Conservation (phyloP, 2,797 vertebrate species). For the Halcyon leucocephala region DNA sequence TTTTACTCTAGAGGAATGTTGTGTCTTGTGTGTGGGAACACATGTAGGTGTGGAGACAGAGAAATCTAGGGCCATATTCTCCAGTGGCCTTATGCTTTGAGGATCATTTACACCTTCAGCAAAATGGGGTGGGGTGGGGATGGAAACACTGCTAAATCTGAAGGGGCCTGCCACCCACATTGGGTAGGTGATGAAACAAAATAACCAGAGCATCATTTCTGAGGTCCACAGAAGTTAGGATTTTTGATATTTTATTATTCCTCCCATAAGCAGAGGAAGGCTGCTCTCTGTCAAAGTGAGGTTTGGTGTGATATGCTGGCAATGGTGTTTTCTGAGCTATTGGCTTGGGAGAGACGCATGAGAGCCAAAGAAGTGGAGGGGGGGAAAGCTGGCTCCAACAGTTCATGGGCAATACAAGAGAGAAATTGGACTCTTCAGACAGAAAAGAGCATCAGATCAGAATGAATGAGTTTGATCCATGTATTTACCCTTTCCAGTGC, state of each 20-base stretch:
- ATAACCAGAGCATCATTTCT: background rate
- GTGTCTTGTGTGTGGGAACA: slow-evolving; percentile 51
- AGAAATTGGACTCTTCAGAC: background rate
- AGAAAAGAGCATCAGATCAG: background rate
- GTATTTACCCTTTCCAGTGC: background rate
- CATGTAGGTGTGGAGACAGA: slow-evolving; percentile 61
- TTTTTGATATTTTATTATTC: slow-evolving; percentile 7
- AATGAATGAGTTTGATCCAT: background rate
- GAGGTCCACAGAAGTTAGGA: background rate
- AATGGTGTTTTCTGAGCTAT: background rate
- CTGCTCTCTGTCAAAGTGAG: accelerated
- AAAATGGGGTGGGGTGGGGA: slow-evolving; percentile 24
- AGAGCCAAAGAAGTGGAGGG: background rate
- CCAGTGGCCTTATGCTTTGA: slow-evolving; percentile 49
- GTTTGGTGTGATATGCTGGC: background rate
- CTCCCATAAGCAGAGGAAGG: background rate
- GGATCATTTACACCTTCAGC: slow-evolving; percentile 59
- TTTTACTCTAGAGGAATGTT: slow-evolving; percentile 56
- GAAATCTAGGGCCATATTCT: slow-evolving; percentile 61
- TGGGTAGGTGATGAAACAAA: slow-evolving; percentile 2
- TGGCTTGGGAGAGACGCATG: background rate
- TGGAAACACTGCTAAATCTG: slow-evolving; percentile 62
- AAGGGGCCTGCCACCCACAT: slow-evolving; percentile 38
- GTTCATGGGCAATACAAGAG: background rate
- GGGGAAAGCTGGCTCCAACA: background rate